Conservation (phyloP, 2,888 invertebrate species). For the Synergus gifuensis region DNA sequence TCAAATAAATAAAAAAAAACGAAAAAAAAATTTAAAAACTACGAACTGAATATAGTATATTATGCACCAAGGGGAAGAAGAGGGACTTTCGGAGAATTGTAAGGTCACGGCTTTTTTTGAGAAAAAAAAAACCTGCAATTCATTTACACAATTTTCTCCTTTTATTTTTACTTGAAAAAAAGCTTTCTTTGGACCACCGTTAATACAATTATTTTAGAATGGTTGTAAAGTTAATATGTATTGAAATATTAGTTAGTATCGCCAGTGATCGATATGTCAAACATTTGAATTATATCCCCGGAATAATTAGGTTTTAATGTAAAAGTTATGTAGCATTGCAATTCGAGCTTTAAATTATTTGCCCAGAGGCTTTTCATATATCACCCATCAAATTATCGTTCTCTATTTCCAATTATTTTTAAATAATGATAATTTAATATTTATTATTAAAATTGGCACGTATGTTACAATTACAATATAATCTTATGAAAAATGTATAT, state of each 20-base stretch:
- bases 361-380: slow-evolving; percentile 1
- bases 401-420: background rate
- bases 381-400: background rate
- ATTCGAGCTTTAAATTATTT: background rate
- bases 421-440: background rate
- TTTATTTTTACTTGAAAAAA: background rate
- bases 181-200: background rate
- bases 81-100: too few relatives aligned
- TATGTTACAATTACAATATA: background rate
- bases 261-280: background rate
- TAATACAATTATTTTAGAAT: background rate
- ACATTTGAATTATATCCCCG: background rate
- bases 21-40: too few relatives aligned
- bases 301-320: background rate
- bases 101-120: too few relatives aligned
- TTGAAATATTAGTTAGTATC: background rate
- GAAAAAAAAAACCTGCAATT: too few relatives aligned
- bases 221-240: too few relatives aligned
- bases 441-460: background rate
- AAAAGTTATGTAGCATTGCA: background rate
- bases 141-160: too few relatives aligned
- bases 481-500: background rate
- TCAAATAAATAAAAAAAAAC: background rate
- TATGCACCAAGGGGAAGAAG: too few relatives aligned
- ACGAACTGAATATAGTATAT: too few relatives aligned